Percentiles rank a stretch among this genome's conserved stretches.
Conservation (phyloP, 2,113 vertebrate genomes). For the Zosterops lateralis region DNA sequence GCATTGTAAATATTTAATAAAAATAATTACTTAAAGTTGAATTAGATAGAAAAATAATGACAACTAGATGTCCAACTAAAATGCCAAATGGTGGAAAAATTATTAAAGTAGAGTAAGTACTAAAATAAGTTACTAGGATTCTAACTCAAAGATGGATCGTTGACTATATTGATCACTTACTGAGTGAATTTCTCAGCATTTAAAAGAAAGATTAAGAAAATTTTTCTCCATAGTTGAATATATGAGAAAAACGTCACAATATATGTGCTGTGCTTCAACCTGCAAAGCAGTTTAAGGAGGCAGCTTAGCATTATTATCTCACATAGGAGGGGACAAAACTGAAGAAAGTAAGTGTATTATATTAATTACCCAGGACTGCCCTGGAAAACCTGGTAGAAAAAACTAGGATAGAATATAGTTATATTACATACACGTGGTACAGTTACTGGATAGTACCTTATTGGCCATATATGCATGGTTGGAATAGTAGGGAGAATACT, state of each 20-base stretch:
- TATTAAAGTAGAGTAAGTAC: background rate
- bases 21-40: background rate
- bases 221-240: background rate
- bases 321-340: background rate
- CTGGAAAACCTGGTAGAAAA: background rate
- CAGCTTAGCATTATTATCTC: background rate
- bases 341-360: background rate
- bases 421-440: background rate
- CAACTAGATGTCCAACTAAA: background rate
- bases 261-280: background rate
- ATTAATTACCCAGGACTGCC: background rate
- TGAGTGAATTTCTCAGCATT: background rate
- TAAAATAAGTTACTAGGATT: background rate
- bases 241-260: background rate
- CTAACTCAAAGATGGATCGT: background rate
- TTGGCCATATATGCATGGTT: background rate
- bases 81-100: background rate
- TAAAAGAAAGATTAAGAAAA: background rate
- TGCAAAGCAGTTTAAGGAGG: background rate
- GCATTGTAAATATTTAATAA: background rate
- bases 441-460: background rate
- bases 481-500: background rate
- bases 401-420: background rate
- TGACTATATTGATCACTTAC: background rate
- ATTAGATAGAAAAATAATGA: background rate